Evolutionary conservation across 2,797 vertebrate genomes (phyloP).

Genomic region (Oreochromis grahami): DNA sequence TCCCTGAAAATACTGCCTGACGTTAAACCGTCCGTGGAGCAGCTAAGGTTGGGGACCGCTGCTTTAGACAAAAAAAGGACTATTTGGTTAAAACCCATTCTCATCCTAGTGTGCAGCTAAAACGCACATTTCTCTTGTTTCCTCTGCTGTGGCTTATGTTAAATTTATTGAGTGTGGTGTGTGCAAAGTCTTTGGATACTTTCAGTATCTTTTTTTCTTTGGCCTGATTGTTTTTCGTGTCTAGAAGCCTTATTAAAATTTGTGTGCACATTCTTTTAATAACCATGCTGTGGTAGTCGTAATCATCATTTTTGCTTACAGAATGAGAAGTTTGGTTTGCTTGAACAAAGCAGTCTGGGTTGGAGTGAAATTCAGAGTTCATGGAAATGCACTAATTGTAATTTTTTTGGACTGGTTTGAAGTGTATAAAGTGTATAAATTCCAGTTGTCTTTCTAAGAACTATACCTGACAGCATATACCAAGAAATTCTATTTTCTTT

Average conservation of each 20-base stretch:
- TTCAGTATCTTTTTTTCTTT: not conserved
- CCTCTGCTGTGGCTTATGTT: not conserved
- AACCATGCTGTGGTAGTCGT: not conserved
- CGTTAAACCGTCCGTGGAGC: not conserved
- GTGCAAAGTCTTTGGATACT: not conserved
- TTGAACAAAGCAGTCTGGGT: not conserved
- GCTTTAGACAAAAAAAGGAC: not conserved
- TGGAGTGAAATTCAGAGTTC: not conserved
- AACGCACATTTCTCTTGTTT: not conserved
- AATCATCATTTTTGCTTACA: accelerated
- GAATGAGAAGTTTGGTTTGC: not conserved
- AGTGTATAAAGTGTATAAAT: not conserved
- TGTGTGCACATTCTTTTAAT: not conserved
- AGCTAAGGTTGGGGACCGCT: not conserved
- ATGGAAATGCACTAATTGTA: not conserved
- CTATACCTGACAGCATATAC: not conserved
- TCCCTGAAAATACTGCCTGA: accelerated
- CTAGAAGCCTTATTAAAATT: not conserved
- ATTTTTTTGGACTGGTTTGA: not conserved
- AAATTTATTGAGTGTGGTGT: not conserved
- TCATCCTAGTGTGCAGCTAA: not conserved
- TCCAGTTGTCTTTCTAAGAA: not conserved
- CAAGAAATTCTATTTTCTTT: not conserved
- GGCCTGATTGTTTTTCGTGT: not conserved
- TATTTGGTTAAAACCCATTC: not conserved